phyloP scores from a whole-genome alignment of 1,140 invertebrate species.

The Dendrolimus kikuchii region DNA sequence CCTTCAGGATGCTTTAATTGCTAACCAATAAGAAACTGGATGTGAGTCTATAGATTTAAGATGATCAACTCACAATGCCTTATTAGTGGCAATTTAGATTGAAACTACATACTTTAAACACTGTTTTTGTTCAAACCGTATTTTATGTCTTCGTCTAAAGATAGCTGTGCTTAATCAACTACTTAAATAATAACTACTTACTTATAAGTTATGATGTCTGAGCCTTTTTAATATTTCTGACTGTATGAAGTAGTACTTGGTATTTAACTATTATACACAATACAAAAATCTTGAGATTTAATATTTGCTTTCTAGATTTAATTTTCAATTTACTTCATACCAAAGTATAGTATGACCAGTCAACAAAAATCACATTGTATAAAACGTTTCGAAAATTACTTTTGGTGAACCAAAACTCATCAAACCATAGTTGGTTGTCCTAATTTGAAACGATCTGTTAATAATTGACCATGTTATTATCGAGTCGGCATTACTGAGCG shows the following conservation, averaged over 20 bases:
- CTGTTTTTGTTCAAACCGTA: not conserved
- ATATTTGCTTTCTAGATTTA: too few relatives aligned
- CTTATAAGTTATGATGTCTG: too few relatives aligned
- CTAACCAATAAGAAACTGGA: conserved; percentile 59
- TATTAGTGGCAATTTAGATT: conserved; percentile 38
- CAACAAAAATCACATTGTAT: too few relatives aligned
- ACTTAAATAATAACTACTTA: too few relatives aligned
- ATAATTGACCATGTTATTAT: conserved; percentile 64
- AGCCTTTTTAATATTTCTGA: too few relatives aligned
- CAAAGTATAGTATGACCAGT: too few relatives aligned
- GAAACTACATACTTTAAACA: conserved; percentile 5
- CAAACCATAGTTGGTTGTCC: conserved; percentile 13
- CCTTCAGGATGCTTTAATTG: conserved; percentile 63
- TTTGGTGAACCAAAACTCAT: conserved; percentile 1
- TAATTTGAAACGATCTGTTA: conserved; percentile 68
- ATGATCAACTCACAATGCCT: conserved; percentile 35
- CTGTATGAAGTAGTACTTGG: too few relatives aligned
- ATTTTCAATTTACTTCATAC: too few relatives aligned
- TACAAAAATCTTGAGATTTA: too few relatives aligned
- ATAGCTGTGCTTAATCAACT: too few relatives aligned
- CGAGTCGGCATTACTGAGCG: conserved; percentile 58
- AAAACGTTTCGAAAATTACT: too few relatives aligned
- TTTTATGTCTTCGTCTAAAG: not conserved
- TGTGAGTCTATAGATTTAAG: conserved; percentile 30
- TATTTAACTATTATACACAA: too few relatives aligned